Percentiles rank a stretch among this genome's conserved stretches.
Evolutionary conservation across 2,888 invertebrate genomes (phyloP).

Genomic region (Sussaba pulchella): DNA sequence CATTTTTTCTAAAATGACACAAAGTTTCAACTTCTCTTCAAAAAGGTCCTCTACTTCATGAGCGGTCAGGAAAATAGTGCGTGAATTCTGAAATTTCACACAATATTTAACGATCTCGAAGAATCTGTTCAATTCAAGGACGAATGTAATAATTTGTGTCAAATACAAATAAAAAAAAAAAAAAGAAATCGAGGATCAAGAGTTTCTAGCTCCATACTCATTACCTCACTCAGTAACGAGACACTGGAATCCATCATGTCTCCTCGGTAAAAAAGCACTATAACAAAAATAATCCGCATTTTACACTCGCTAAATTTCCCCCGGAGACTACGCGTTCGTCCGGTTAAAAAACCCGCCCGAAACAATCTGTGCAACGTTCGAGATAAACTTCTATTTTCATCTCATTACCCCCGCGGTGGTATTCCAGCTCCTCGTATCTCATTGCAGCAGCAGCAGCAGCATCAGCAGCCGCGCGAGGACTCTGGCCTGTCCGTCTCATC

Average conservation of each 20-base stretch:
- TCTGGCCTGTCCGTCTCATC: conserved; percentile 24
- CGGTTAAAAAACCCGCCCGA: conserved; percentile 48
- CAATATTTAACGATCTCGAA: too few relatives aligned
- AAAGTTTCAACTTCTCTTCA: too few relatives aligned
- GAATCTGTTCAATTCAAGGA: too few relatives aligned
- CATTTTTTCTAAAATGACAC: too few relatives aligned
- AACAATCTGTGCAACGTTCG: conserved; percentile 54
- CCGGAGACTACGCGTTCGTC: conserved; percentile 56
- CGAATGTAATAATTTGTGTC: too few relatives aligned
- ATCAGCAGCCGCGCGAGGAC: neutral
- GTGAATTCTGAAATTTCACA: too few relatives aligned
- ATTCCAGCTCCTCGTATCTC: conserved; percentile 53
- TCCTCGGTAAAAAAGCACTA: too few relatives aligned
- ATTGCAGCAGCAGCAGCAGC: conserved; percentile 33
- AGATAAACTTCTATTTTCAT: conserved; percentile 63
- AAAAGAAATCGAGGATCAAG: too few relatives aligned
- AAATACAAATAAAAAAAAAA: too few relatives aligned
- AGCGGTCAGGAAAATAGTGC: too few relatives aligned
- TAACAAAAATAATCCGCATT: neutral
- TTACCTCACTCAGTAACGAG: neutral
- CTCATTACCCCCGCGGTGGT: conserved; percentile 58
- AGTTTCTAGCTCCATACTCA: too few relatives aligned
- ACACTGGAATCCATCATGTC: neutral
- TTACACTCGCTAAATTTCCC: conserved; percentile 42
- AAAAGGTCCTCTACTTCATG: too few relatives aligned